Base-by-base conservation (phyloP, 53 echinoderm and acorn worm genomes). In the Zoroaster sp. region DNA sequence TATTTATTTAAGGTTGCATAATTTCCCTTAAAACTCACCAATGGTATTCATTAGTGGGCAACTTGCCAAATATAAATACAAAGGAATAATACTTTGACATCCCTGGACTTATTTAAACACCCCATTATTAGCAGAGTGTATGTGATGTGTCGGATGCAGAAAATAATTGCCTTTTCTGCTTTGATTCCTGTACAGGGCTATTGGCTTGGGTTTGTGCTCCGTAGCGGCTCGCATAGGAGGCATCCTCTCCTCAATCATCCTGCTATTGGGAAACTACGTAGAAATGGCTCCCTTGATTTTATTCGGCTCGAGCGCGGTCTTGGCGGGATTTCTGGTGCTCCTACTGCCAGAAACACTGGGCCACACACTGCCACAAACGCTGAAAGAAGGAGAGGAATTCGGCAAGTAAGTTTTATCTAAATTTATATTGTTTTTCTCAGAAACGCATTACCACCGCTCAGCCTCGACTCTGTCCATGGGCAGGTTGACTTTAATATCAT, bases 311-410 rank as follows among this genome's bases (percentile, higher is more conserved):
- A 79, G 79, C 36, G 79, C 79, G 42, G 80, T 94, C 1, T 18
- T 90, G 4, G 95, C 93, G 31, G 95, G 95, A 12, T 4, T 90
- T 0, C 69, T 94, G 11, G 74, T 88, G 51, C 52, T 94, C 10
- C 36, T 91, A 40, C 85, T 94, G 17, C 95, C 95, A 10, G 95
- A 94, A 83, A 90, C 95, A n/a, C 75, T 71, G 20, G 93, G 93
- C 54, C 72, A 88, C 54, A 67, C 49, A 53, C 88, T 94, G 21
- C 94, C 94, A 0, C 91, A 94, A 80, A 94, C 94, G 32, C 77
- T 94, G 6, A 72, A 79, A n/a, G 94, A 94, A 79, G 94, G 94
- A 32, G 94, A 94, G 69, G 55, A 78, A 39, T 88, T 94, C 40
- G 91, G 91, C 49, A 91, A 71, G 94, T 94, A 91, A 76, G 89